Evolutionary conservation across 2,113 vertebrate species (phyloP).

Genomic region (Erpornis zantholeuca): DNA sequence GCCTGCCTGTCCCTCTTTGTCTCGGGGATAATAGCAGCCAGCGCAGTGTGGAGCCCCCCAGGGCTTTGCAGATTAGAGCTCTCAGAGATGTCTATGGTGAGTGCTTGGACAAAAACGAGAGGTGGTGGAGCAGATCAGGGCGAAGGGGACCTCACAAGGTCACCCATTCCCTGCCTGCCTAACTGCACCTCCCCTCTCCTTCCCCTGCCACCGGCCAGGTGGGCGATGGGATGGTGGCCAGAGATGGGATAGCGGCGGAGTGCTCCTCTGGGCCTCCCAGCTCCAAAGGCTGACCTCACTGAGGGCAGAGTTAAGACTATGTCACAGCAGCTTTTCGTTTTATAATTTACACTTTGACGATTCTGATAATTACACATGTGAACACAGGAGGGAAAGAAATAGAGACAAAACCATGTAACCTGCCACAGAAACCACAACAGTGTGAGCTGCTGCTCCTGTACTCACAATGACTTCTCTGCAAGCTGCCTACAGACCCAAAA

Average conservation of each 20-base stretch:
- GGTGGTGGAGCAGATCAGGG: neutral
- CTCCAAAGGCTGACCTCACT: neutral
- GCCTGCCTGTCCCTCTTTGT: slow-evolving; percentile 53
- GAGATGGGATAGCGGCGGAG: neutral
- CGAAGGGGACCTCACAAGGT: neutral
- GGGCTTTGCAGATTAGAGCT: slow-evolving; percentile 51
- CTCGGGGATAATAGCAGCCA: slow-evolving; percentile 38
- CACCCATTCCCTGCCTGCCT: neutral
- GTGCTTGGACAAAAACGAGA: slow-evolving; percentile 27
- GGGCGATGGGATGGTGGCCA: neutral
- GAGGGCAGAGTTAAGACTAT: neutral
- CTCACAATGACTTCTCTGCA: neutral
- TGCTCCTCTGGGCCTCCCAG: neutral
- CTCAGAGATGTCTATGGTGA: slow-evolving; percentile 22
- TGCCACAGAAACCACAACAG: neutral
- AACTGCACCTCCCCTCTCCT: neutral
- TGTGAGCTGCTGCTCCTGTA: neutral
- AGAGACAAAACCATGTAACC: neutral
- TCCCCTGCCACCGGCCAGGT: neutral
- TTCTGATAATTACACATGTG: neutral
- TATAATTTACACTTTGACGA: neutral
- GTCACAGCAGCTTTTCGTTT: neutral
- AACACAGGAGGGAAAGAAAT: neutral
- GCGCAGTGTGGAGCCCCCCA: neutral
- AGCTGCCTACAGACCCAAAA: neutral